These are phyloP conservation scores for Monarcha castaneiventris DNA, from an alignment of 2,113 vertebrate genomes.

Conservation along the genomic window DNA sequence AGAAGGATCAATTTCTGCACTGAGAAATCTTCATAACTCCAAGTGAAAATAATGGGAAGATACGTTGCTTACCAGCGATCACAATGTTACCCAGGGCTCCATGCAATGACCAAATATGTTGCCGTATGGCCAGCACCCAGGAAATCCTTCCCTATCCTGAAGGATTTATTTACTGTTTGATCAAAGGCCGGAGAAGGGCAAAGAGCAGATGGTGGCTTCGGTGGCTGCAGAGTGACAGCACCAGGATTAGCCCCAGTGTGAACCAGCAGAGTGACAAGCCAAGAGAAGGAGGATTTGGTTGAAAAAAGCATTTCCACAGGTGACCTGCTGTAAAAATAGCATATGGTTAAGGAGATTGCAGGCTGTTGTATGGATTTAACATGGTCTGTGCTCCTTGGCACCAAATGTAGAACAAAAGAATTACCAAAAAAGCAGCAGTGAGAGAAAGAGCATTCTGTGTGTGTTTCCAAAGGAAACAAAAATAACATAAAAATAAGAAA, in stretches of 20 bases:
- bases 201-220: slow-evolving; percentile 5
- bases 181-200: neutral
- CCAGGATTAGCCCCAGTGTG: slow-evolving; percentile 7
- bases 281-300: slow-evolving; percentile 22
- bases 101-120: neutral
- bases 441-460: neutral
- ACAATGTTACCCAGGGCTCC: neutral
- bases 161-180: neutral
- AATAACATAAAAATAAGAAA: neutral
- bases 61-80: fast-evolving
- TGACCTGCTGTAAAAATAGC: slow-evolving; percentile 17
- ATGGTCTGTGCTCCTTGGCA: neutral
- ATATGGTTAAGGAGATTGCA: slow-evolving; percentile 13
- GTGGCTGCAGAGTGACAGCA: neutral
- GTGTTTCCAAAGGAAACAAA: neutral
- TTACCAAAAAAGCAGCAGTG: neutral
- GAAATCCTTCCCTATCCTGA: neutral
- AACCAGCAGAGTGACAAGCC: slow-evolving; percentile 9
- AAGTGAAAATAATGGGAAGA: neutral
- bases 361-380: neutral
- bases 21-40: neutral
- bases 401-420: neutral
- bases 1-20: neutral
- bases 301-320: slow-evolving; percentile 39
- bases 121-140: neutral